These are phyloP conservation scores for Ceyx melanurus DNA, from an alignment of 2,113 vertebrate genomes.

Conservation along the genomic window DNA sequence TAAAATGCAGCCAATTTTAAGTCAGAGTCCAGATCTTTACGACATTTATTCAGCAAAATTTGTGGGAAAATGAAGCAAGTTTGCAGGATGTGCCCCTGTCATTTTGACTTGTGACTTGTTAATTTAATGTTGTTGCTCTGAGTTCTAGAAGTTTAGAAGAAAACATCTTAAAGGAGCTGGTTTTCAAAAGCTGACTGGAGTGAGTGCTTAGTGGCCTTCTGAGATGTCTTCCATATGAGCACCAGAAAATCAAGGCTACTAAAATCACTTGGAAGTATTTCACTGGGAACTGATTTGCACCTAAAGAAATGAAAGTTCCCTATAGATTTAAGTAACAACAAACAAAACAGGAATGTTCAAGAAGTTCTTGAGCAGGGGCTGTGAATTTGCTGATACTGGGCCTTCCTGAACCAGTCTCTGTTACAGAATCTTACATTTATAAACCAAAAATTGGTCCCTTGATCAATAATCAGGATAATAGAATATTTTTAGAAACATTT, in stretches of 20 bases:
- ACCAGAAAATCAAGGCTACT: neutral
- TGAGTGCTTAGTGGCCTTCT: neutral
- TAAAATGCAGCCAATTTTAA: neutral
- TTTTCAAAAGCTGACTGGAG: neutral
- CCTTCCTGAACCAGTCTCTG: neutral
- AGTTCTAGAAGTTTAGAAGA: neutral
- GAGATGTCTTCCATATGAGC: neutral
- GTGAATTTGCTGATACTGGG: neutral
- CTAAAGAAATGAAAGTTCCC: neutral
- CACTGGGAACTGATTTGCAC: neutral
- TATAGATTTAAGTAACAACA: neutral
- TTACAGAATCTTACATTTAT: neutral
- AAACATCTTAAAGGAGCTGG: neutral
- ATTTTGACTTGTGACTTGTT: neutral
- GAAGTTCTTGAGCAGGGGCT: neutral
- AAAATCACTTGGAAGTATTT: neutral
- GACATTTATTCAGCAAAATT: neutral
- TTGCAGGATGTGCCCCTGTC: neutral
- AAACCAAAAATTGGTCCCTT: neutral
- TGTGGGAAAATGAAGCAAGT: neutral
- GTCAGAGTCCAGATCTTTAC: neutral
- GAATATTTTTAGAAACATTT: slow-evolving; percentile 34
- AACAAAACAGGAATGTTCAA: neutral
- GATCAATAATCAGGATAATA: slow-evolving; percentile 24
- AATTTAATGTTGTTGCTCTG: neutral